Percentiles rank a stretch among this genome's conserved stretches.
Evolutionary conservation across 2,113 vertebrate species (phyloP).

Genomic region (Arothron firmamentum): DNA sequence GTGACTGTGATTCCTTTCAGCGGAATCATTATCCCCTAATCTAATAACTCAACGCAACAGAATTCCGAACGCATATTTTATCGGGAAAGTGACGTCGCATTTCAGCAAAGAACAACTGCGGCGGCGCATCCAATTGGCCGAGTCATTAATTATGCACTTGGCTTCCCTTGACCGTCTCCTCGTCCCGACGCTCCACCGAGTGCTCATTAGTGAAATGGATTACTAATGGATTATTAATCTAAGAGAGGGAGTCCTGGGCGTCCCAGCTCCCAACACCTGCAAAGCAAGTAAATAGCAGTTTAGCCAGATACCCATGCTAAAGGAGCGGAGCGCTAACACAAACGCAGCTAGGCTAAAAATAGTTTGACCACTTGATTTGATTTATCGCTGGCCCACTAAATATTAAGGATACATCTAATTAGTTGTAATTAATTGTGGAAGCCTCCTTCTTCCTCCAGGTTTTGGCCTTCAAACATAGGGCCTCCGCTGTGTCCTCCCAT

Average conservation of each 20-base stretch:
- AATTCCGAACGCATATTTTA: constrained; percentile 16
- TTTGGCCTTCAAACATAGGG: constrained; percentile 53
- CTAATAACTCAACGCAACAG: background rate
- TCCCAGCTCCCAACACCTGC: constrained; percentile 74
- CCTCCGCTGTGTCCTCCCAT: constrained; percentile 47
- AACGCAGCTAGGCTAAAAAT: constrained; percentile 51
- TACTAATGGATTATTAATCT: constrained; percentile 84
- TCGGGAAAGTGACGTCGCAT: constrained; percentile 47
- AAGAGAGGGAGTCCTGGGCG: constrained; percentile 48
- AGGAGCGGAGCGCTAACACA: constrained; percentile 2
- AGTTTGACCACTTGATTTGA: constrained; percentile 63
- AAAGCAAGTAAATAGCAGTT: constrained; percentile 64
- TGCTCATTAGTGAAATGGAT: constrained; percentile 86
- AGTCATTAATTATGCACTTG: constrained; percentile 90
- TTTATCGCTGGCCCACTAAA: constrained; percentile 67
- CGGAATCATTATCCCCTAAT: background rate
- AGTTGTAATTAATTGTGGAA: constrained; percentile 68
- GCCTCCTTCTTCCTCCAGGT: constrained; percentile 49
- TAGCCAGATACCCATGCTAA: constrained; percentile 30
- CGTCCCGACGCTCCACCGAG: constrained; percentile 77
- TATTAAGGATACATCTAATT: constrained; percentile 68
- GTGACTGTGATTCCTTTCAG: too few species aligned
- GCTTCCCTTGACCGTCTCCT: constrained; percentile 82
- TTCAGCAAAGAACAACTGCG: constrained; percentile 34
- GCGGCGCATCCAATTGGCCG: constrained; percentile 79